Percentiles rank a stretch among this genome's conserved stretches.
phyloP scores from a whole-genome alignment of 92 coral and sea anemone genomes.

The Epizoanthus ramosus region DNA sequence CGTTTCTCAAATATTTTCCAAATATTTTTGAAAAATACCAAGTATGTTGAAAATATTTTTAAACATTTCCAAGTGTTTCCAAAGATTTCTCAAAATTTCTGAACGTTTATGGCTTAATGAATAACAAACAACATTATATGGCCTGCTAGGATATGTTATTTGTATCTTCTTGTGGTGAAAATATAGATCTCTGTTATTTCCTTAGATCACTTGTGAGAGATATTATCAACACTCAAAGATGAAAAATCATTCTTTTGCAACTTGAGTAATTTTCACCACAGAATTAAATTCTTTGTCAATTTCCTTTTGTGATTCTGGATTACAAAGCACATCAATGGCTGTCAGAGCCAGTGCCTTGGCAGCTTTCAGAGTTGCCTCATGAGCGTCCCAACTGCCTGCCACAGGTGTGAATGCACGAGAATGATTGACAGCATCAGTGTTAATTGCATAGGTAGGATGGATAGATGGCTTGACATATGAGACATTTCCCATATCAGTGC shows the following conservation, averaged over 20 bases:
- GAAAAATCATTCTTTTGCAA: neutral
- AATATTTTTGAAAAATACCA: no score
- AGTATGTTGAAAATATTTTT: no score
- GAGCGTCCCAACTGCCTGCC: constrained; percentile 39
- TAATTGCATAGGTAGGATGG: constrained; percentile 42
- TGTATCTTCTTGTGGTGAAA: no score
- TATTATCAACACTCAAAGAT: no score
- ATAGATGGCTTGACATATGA: constrained; percentile 48
- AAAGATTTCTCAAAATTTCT: no score
- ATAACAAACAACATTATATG: no score
- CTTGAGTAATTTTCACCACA: constrained; percentile 3
- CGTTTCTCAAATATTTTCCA: no score
- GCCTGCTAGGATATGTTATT: no score
- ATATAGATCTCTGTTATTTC: no score
- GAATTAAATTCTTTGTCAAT: constrained; percentile 31
- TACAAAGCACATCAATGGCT: constrained; percentile 44
- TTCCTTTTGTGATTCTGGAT: constrained; percentile 31
- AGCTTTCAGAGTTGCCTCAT: constrained; percentile 36
- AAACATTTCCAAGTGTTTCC: no score
- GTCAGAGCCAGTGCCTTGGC: constrained; percentile 56
- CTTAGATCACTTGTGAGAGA: no score
- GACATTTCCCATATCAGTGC: constrained; percentile 60
- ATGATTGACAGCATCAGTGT: constrained; percentile 40
- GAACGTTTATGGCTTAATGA: no score
- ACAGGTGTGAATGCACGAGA: constrained; percentile 42